Conservation (phyloP, 2,797 vertebrate genomes). For the Notolabrus celidotus region DNA sequence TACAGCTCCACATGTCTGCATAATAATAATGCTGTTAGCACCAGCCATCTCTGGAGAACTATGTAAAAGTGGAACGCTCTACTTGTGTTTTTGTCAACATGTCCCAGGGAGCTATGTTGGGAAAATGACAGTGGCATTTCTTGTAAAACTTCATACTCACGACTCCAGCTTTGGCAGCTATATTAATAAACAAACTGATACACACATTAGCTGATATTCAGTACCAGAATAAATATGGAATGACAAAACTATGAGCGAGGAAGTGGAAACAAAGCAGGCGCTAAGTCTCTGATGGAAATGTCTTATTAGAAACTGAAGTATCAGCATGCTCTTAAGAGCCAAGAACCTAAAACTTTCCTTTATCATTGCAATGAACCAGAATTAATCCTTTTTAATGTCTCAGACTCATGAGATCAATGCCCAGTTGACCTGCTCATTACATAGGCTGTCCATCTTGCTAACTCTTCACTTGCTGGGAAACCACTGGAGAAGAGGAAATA, state of each 20-base stretch:
- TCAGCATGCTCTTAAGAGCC: not conserved
- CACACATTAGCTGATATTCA: constrained; percentile 51
- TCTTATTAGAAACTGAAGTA: not conserved
- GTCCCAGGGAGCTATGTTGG: constrained; percentile 44
- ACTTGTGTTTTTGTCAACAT: constrained; percentile 49
- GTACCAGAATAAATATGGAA: constrained; percentile 50
- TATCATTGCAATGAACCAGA: not conserved
- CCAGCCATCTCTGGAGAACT: constrained; percentile 48
- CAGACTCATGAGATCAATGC: not conserved
- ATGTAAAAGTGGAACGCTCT: constrained; percentile 46
- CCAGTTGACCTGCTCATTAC: not conserved
- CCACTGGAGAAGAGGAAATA: constrained; percentile 3
- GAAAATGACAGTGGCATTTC: constrained; percentile 47
- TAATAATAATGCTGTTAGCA: constrained; percentile 45
- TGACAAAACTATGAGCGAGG: constrained; percentile 46
- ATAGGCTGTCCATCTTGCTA: not conserved
- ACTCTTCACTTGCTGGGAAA: not conserved
- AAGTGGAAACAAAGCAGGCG: constrained; percentile 16
- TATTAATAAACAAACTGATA: constrained; percentile 65
- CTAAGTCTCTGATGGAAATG: constrained; percentile 16
- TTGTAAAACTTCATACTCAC: constrained; percentile 52
- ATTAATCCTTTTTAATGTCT: constrained; percentile 3
- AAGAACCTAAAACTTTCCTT: constrained; percentile 4
- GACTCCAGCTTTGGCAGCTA: constrained; percentile 46
- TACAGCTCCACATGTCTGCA: constrained; percentile 34